phyloP scores from a whole-genome alignment of 2,797 vertebrate genomes.

The Bothrops alternatus region DNA sequence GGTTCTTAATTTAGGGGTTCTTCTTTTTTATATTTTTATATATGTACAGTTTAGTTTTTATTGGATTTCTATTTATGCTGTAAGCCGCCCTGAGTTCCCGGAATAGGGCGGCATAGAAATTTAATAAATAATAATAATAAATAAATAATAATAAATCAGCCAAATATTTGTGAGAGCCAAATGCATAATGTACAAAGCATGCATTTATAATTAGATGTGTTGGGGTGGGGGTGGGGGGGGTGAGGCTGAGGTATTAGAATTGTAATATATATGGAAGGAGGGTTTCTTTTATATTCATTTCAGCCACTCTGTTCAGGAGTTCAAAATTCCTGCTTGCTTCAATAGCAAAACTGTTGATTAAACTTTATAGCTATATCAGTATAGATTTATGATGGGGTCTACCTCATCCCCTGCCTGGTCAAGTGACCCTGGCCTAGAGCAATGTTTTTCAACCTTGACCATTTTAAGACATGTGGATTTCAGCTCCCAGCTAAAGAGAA shows the following conservation, averaged over 20 bases:
- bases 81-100: no score
- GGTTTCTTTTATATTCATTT: background rate
- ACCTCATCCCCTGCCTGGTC: background rate
- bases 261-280: background rate
- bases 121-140: no score
- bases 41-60: no score
- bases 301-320: background rate
- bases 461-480: background rate
- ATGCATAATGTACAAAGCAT: background rate
- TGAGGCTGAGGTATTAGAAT: background rate
- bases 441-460: background rate
- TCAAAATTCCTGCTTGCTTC: background rate
- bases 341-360: background rate
- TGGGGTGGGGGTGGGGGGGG: rapidly evolving
- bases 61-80: no score
- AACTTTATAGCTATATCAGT: background rate
- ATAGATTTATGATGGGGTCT: background rate
- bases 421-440: background rate
- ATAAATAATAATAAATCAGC: background rate
- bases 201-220: background rate
- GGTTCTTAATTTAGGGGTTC: no score
- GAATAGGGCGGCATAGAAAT: no score
- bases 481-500: background rate
- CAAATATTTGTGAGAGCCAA: background rate
- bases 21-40: no score